Evolutionary conservation across 1,140 invertebrate genomes (phyloP).

Genomic region (Neoseiulus cucumeris): DNA sequence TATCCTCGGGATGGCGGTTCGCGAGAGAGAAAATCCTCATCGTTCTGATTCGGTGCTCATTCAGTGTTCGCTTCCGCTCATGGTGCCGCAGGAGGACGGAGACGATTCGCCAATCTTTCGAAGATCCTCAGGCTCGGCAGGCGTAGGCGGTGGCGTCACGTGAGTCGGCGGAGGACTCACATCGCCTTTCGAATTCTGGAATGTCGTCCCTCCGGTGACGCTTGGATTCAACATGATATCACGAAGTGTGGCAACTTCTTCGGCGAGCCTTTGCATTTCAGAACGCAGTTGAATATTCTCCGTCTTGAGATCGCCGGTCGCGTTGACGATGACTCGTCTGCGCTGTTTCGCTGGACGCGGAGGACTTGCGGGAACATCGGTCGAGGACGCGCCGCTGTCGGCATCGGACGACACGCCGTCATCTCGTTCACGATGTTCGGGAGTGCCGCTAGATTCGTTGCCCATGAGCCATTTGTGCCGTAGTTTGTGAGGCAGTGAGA

Average conservation of each 20-base stretch:
- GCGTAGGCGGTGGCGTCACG: not conserved
- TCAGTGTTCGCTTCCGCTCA: slow-evolving; percentile 7
- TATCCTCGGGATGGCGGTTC: too few species aligned
- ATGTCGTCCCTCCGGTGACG: not conserved
- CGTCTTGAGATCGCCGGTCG: slow-evolving; percentile 31
- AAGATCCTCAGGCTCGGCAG: not conserved
- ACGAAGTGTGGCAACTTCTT: slow-evolving; percentile 73
- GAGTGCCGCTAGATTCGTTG: slow-evolving; percentile 38
- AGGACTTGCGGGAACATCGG: slow-evolving; percentile 7
- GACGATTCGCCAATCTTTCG: not conserved
- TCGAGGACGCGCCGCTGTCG: slow-evolving; percentile 15
- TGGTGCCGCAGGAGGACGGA: not conserved
- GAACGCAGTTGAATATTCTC: slow-evolving; percentile 51
- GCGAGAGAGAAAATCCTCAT: too few species aligned
- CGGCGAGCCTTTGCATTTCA: slow-evolving; percentile 63
- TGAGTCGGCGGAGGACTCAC: not conserved
- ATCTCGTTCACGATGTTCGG: slow-evolving; percentile 14
- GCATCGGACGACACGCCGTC: slow-evolving; percentile 23
- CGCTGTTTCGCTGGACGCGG: slow-evolving; percentile 20
- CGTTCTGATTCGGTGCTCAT: too few species aligned
- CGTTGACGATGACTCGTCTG: slow-evolving; percentile 17
- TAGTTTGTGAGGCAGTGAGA: slow-evolving; percentile 58
- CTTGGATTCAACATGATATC: slow-evolving; percentile 27
- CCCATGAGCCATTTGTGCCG: slow-evolving; percentile 66
- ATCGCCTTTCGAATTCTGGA: not conserved